A percentile compares a stretch with the other conserved stretches of the same genome.
phyloP scores from a whole-genome alignment of 37 sponge, comb jelly and placozoan species.

The Haliclona indistincta region DNA sequence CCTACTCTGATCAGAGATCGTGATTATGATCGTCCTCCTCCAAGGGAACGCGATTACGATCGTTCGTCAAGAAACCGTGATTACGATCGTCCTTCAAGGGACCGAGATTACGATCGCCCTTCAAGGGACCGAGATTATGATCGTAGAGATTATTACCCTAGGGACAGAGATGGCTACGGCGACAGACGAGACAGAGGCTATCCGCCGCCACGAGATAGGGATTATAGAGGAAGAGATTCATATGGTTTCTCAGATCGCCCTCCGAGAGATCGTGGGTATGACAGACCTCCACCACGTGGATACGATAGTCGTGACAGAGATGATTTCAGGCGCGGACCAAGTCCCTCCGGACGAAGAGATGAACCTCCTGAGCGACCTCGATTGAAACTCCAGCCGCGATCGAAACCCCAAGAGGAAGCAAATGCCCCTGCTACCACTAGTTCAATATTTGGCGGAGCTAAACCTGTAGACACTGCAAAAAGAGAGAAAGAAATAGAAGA shows the following conservation, averaged over 20 bases:
- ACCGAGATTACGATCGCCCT: not conserved
- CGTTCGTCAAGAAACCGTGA: not conserved
- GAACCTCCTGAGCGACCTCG: conserved; percentile 41
- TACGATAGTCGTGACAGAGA: not conserved
- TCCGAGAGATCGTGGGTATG: too few relatives aligned
- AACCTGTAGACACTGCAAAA: conserved; percentile 90
- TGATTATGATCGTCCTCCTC: not conserved
- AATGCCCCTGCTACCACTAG: not conserved
- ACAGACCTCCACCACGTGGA: not conserved
- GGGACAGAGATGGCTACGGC: not conserved
- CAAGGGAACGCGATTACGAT: not conserved
- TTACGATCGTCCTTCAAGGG: not conserved
- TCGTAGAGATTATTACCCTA: not conserved
- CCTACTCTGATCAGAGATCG: not conserved
- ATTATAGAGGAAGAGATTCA: conserved; percentile 15
- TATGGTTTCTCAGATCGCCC: too few relatives aligned
- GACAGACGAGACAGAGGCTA: not conserved
- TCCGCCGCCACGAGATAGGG: not conserved
- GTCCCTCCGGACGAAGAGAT: not conserved
- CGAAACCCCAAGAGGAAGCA: conserved; percentile 32
- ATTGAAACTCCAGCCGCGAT: conserved; percentile 63
- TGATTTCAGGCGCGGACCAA: not conserved
- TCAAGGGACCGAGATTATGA: not conserved
- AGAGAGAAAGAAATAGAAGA: conserved; percentile 82
- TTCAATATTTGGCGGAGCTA: conserved; percentile 91